Conservation (phyloP, 1,140 invertebrate genomes). For the Charaxes varanes region DNA sequence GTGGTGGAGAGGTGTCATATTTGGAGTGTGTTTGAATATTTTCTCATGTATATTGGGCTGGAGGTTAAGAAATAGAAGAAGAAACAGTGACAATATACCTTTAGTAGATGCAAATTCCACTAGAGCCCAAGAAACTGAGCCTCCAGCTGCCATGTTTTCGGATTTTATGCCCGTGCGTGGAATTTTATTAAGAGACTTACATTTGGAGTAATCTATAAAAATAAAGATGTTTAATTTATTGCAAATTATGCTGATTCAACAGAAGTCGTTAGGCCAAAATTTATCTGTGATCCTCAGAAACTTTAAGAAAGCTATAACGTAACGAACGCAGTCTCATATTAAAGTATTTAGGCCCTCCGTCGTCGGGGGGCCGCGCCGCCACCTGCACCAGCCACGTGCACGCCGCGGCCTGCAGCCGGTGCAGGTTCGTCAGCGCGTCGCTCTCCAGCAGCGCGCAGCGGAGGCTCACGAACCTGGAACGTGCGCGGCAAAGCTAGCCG, state of each 20-base stretch:
- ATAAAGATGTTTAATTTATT: too few species aligned
- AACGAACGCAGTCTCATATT: too few species aligned
- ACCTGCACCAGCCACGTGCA: constrained; percentile 91
- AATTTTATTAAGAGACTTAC: constrained; percentile 1
- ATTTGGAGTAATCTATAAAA: constrained; percentile 4
- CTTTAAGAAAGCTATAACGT: too few species aligned
- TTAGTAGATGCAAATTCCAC: constrained; percentile 31
- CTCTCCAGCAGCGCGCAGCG: constrained; percentile 85
- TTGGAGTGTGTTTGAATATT: constrained; percentile 35
- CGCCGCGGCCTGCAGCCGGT: constrained; percentile 87
- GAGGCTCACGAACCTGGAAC: constrained; percentile 79
- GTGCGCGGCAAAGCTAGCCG: too few species aligned
- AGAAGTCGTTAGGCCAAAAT: too few species aligned
- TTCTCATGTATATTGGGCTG: constrained; percentile 28
- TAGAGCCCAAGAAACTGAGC: constrained; percentile 28
- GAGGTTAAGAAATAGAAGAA: constrained; percentile 15
- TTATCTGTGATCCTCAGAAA: too few species aligned
- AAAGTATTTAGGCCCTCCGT: too few species aligned
- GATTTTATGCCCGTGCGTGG: constrained; percentile 22
- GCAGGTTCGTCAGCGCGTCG: constrained; percentile 78
- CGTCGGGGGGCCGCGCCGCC: too few species aligned
- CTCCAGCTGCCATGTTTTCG: constrained; percentile 31
- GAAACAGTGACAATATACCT: constrained; percentile 27
- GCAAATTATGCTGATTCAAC: too few species aligned
- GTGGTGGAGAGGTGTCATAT: constrained; percentile 35